Percentiles rank a stretch among this genome's conserved stretches.
phyloP scores from a whole-genome alignment of 2,888 invertebrate species.

The Agrenia bidenticulata region DNA sequence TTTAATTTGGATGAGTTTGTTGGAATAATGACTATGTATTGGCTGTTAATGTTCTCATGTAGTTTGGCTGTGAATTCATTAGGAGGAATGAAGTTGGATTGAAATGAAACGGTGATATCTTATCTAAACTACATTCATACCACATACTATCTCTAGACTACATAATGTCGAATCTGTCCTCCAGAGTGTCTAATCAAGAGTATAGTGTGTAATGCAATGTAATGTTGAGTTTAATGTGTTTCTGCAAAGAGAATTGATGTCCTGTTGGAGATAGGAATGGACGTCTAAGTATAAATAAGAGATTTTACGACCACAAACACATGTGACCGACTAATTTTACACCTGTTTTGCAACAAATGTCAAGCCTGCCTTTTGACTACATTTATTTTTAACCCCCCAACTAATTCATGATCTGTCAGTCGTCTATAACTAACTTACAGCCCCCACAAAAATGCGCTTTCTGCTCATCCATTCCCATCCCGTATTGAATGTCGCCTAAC shows the following conservation, averaged over 20 bases:
- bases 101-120: too few relatives aligned
- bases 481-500: neutral
- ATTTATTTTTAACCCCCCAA: conserved; percentile 51
- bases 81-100: too few relatives aligned
- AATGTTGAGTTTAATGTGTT: conserved; percentile 7
- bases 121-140: too few relatives aligned
- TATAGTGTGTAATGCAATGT: too few relatives aligned
- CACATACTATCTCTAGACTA: too few relatives aligned
- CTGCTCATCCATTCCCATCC: neutral
- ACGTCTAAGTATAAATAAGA: conserved; percentile 9
- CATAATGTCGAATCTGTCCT: too few relatives aligned
- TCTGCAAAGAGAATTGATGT: conserved; percentile 3
- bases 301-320: conserved; percentile 32
- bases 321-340: conserved; percentile 52
- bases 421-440: conserved; percentile 4
- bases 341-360: conserved; percentile 52
- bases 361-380: conserved; percentile 46
- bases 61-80: too few relatives aligned
- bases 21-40: too few relatives aligned
- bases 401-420: conserved; percentile 47
- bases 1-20: too few relatives aligned
- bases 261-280: conserved; percentile 1
- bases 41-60: too few relatives aligned
- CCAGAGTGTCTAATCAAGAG: too few relatives aligned
- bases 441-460: conserved; percentile 13